Percentiles rank a stretch among this genome's conserved stretches.
phyloP scores from a whole-genome alignment of 2,797 vertebrate species.

The Neosilurus mollespiculum region DNA sequence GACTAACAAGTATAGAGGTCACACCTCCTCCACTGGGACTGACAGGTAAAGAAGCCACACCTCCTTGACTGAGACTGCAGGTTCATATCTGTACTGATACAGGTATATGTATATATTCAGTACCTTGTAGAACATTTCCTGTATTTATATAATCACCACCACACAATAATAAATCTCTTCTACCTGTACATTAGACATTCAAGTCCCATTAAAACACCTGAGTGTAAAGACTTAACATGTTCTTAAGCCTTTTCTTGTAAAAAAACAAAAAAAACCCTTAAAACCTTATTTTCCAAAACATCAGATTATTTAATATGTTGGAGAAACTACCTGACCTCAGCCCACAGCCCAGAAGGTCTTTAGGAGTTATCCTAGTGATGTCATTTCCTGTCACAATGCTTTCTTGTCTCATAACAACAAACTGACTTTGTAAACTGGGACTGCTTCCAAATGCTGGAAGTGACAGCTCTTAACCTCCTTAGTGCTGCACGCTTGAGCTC shows the following conservation, averaged over 20 bases:
- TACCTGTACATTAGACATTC: neutral
- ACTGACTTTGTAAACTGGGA: conserved; percentile 4
- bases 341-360: neutral
- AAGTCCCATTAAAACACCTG: neutral
- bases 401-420: conserved; percentile 19
- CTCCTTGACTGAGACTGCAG: neutral
- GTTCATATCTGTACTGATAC: no score
- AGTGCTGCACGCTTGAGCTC: conserved; percentile 3
- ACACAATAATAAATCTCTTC: no score
- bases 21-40: neutral
- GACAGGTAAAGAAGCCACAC: neutral
- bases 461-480: neutral
- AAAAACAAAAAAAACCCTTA: no score
- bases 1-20: neutral
- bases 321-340: neutral
- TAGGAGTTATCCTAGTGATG: neutral
- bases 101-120: no score
- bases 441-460: neutral
- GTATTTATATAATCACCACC: neutral
- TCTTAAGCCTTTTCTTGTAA: neutral
- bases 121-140: no score
- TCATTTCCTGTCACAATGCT: neutral
- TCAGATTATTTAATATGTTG: neutral
- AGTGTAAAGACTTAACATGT: no score
- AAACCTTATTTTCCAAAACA: neutral